Base-by-base conservation (phyloP, 2,888 invertebrate genomes). In the Luffia ferchaultella region DNA sequence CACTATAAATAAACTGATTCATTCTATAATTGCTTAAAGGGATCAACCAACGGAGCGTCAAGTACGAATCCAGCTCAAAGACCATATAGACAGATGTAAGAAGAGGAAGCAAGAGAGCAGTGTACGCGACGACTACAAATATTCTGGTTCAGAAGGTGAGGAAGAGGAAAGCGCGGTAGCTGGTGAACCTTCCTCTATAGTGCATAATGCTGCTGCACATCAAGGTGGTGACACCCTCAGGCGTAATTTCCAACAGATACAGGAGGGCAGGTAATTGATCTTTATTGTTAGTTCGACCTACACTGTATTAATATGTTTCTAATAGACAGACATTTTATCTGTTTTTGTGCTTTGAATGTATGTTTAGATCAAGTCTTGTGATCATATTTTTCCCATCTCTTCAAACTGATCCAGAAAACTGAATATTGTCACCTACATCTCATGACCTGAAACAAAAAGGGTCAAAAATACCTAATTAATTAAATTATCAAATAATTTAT, bases 11-110 rank as follows among this genome's bases (percentile, higher is more conserved):
- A n/a, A n/a, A n/a, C n/a, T n/a, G n/a, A n/a, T n/a, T n/a, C n/a
- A n/a, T n/a, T n/a, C n/a, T n/a, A n/a, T n/a, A n/a, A n/a, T n/a
- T n/a, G n/a, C n/a, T 16, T 53, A 12, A 64, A 85, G 95, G 80
- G 98, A 99, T 85, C 98, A 98, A 83, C 98, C 98, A 17, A 98
- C 97, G 49, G 99, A 99, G 82, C 87, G 98, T 62, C 97, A 98
- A 86, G 97, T 98, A 60, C 88, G 98, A 69, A 98, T 97, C 80
- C 97, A 98, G 76, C 89, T 99, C 58, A 98, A 98, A 82, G 99
- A 99, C 84, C 98, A 99, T 82, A 98, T 99, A 76, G 99, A 99
- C 83, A 87, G 85, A 54, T 96, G 96, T 84, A 96, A 96, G 85
- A 96, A 96, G 76, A 91, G 96, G 72, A 96, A 94, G 86, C 95